phyloP scores from a whole-genome alignment of 2,797 vertebrate species.

The Falco concolor region DNA sequence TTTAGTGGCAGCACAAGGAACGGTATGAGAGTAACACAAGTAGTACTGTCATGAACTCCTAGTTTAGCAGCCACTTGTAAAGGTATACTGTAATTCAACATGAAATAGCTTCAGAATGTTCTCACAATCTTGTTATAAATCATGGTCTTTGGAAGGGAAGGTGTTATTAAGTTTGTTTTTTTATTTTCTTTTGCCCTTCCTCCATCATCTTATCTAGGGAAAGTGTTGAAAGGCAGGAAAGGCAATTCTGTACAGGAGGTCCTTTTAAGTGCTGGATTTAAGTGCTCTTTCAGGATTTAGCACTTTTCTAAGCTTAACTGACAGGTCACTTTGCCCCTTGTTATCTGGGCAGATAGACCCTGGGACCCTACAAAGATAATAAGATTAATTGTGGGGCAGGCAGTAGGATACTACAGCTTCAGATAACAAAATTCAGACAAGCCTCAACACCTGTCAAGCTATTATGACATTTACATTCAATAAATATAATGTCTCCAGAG shows the following conservation, averaged over 20 bases:
- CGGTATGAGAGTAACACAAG: slow-evolving; percentile 62
- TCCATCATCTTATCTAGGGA: slow-evolving; percentile 70
- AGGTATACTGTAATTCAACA: slow-evolving; percentile 81
- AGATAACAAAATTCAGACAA: slow-evolving; percentile 28
- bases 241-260: slow-evolving; percentile 67
- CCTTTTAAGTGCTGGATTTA: slow-evolving; percentile 70
- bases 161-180: slow-evolving; percentile 78
- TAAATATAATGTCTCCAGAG: slow-evolving; percentile 53
- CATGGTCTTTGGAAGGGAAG: slow-evolving; percentile 71
- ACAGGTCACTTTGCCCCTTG: slow-evolving; percentile 63
- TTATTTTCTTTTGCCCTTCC: slow-evolving; percentile 71
- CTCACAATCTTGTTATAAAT: slow-evolving; percentile 80
- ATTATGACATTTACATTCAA: slow-evolving; percentile 52
- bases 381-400: slow-evolving; percentile 43
- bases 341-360: slow-evolving; percentile 47
- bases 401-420: slow-evolving; percentile 18
- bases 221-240: slow-evolving; percentile 71
- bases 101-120: slow-evolving; percentile 80
- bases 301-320: slow-evolving; percentile 47
- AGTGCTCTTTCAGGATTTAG: slow-evolving; percentile 56
- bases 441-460: slow-evolving; percentile 47
- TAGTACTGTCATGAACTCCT: slow-evolving; percentile 68
- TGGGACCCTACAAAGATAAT: slow-evolving; percentile 25
- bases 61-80: slow-evolving; percentile 74
- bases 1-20: slow-evolving; percentile 75